A percentile compares a stretch with the other conserved stretches of the same genome.
Evolutionary conservation across 2,888 invertebrate species (phyloP).

Genomic region (Tinea trinotella): DNA sequence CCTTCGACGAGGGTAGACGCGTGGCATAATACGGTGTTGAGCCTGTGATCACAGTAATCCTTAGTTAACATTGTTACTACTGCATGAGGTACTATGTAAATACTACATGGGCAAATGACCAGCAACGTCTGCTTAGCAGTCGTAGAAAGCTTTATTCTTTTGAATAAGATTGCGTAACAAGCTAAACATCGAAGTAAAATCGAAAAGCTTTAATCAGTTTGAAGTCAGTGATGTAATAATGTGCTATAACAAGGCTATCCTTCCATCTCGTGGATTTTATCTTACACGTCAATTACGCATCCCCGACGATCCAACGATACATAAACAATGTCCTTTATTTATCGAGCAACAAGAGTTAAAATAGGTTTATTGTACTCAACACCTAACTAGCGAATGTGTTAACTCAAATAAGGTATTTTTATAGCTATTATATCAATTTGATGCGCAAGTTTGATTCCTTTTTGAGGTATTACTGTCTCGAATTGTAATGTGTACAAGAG

Average conservation of each 20-base stretch:
- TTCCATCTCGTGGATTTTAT: conserved; percentile 64
- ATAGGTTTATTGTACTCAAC: conserved; percentile 12
- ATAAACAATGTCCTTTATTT: conserved; percentile 25
- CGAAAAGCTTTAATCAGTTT: neutral
- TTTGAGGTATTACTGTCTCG: no score
- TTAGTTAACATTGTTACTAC: no score
- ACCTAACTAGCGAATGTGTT: conserved; percentile 5
- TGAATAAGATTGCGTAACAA: neutral
- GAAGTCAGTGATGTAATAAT: neutral
- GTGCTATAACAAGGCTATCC: conserved; percentile 52
- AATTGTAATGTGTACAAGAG: no score
- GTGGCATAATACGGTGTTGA: no score
- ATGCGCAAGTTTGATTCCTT: no score
- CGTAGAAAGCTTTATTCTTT: no score
- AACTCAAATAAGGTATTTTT: neutral
- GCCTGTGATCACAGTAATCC: no score
- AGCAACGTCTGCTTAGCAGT: no score
- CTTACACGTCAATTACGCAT: conserved; percentile 66
- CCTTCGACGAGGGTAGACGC: no score
- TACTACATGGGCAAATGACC: no score
- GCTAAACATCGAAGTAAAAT: neutral
- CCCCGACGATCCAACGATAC: conserved; percentile 56
- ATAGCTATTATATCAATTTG: no score
- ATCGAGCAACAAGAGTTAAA: neutral
- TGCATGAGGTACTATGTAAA: no score